Percentiles rank a stretch among this genome's conserved stretches.
Conservation (phyloP, 2,113 vertebrate genomes). For the Accipiter cooperii region DNA sequence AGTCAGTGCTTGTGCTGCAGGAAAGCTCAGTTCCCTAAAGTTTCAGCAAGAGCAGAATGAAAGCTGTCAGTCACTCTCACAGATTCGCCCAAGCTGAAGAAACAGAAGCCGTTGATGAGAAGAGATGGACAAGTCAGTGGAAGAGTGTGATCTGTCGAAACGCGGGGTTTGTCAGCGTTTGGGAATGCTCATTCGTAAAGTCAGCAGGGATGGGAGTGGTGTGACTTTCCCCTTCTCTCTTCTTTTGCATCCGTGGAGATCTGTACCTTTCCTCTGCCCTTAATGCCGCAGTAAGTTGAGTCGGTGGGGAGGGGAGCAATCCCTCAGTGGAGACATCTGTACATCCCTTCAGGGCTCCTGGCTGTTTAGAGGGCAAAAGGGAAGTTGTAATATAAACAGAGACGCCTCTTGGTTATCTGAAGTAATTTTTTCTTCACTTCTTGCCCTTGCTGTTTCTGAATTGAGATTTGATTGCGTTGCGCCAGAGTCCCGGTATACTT, state of each 20-base stretch:
- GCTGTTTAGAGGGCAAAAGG: not conserved
- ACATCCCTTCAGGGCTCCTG: not conserved
- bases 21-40: not conserved
- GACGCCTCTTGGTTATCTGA: not conserved
- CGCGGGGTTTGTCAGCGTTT: not conserved
- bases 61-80: not conserved
- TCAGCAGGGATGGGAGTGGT: not conserved
- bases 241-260: fast-evolving
- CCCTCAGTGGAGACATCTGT: not conserved
- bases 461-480: not conserved
- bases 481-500: fast-evolving
- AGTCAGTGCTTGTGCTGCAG: not conserved
- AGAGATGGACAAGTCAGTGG: not conserved
- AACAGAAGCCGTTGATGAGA: not conserved
- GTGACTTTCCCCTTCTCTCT: not conserved
- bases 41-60: not conserved
- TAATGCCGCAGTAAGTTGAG: not conserved
- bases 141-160: not conserved
- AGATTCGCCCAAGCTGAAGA: not conserved
- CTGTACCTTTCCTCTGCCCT: not conserved
- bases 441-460: not conserved
- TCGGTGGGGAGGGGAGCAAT: not conserved
- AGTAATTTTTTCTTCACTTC: not conserved
- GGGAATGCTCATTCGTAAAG: not conserved
- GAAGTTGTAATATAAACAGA: not conserved